Evolutionary conservation across 2,888 invertebrate species (phyloP), one percentile per base, ranked within the genome.

Genomic region (Chaitophorus viminalis): DNA sequence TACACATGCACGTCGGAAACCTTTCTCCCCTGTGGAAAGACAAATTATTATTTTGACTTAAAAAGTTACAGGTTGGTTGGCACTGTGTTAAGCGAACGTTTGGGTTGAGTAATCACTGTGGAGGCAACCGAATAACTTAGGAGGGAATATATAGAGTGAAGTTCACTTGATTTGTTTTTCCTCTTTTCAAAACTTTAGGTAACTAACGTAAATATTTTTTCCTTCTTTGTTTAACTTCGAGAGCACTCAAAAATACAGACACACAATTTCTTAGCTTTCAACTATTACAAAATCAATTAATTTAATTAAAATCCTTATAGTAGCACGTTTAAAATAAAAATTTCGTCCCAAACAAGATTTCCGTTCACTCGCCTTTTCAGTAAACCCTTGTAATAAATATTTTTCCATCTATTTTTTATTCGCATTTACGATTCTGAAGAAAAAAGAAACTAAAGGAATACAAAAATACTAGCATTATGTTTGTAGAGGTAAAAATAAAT

Each of bases 301-400:
- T 82, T 82, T 54, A 74, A 74, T 82, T 82, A 81, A 68, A 81
- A 54, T 78, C 46, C 25, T 31, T 31, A 17, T 21, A 39, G 25
- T 21, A 39, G 25, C 25, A 31, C 21, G 46, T 77, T 77, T 52
- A 46, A n/a, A 77, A 46, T 29, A 77, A 74, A 36, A 33, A 33
- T 8, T 36, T 25, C 36, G 74, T 25, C 21, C 17, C 25, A 17
- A 18, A 74, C 17, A 6, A 46, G 46, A 76, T 76, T 76, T 52
- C 9, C 60, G 17, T 76, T 17, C 76, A 18, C 3, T 76, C 52
- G 3, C n/a, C 14, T 46, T n/a, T n/a, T n/a, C 21, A 4, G n/a
- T 17, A 25, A 46, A 76, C 52, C 46, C 17, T 76, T 46, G 14
- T 17, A 29, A 76, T 76, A 76, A 25, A 25, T 60, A 60, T 60